Base-by-base conservation (phyloP, 2,797 vertebrate genomes). In the Chelon labrosus region DNA sequence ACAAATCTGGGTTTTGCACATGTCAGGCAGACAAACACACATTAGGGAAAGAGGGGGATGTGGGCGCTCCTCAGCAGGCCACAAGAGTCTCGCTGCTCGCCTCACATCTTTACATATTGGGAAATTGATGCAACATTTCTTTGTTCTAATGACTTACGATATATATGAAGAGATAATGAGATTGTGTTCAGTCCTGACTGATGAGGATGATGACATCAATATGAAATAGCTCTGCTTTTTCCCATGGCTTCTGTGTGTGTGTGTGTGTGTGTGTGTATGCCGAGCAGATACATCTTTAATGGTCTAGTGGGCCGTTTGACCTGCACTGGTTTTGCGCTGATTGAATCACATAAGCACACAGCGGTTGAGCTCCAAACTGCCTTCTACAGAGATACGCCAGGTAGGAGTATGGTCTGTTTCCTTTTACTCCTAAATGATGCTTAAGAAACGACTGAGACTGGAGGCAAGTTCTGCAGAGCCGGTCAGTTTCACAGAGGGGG, bases 131-230 rank as follows among this genome's bases (percentile, higher is more conserved):
- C 74, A 83, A 85, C 68, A 35, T 38, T 17, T 51, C 82, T 85
- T 91, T 89, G 84, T 89, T 89, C 84, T 80, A 67, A 74, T 35
- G 64, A 51, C 57, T 71, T 54, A 54, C 12, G 44, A 79, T 89
- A 74, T 85, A 81, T 85, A 84, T 79, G 80, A 75, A 73, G 79
- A 64, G 83, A 85, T 93, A 90, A 92, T 85, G 87, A 89, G 86
- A 88, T 70, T 70, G 79, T 25, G 37, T 76, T 85, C 63, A 38
- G 67, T 83, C 68, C 75, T 84, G 85, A 91, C 79, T 86, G 80
- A 85, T 83, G 49, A 41, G 86, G 87, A 91, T 92, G 91, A 92
- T 92, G 89, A 92, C 91, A 92, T 88, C 77, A 42, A 89, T 86
- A 85, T 78, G 90, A 89, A 92, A 92, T 57, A 82, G 79, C 84